These are phyloP conservation scores for Perodicticus potto DNA, from an alignment of 2,797 vertebrate species.

Conservation along the genomic window DNA sequence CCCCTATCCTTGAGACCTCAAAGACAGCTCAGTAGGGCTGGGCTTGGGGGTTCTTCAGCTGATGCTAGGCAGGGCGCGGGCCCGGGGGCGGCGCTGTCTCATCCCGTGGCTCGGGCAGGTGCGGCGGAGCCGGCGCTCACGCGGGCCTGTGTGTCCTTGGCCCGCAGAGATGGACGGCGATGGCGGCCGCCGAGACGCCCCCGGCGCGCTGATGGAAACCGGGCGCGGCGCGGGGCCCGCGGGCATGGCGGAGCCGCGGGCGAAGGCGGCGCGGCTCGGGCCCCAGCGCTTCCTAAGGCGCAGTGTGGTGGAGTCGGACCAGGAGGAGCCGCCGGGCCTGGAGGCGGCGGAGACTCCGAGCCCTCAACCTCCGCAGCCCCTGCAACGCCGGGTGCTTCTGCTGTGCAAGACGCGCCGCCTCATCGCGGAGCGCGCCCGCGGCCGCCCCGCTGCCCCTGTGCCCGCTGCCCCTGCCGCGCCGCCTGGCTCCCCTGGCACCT, in stretches of 20 bases:
- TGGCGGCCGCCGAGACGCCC: conserved; percentile 84
- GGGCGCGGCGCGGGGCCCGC: conserved; percentile 85
- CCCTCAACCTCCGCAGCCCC: conserved; percentile 80
- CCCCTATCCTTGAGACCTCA: not conserved
- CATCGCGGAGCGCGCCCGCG: conserved; percentile 92
- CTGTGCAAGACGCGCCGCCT: conserved; percentile 91
- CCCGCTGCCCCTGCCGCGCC: not conserved
- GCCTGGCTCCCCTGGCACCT: not conserved
- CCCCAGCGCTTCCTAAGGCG: conserved; percentile 95
- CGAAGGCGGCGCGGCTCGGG: conserved; percentile 85
- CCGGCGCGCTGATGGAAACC: conserved; percentile 88
- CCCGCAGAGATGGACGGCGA: conserved; percentile 88
- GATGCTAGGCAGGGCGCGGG: conserved; percentile 38
- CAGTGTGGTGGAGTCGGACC: conserved; percentile 95
- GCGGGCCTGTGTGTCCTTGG: conserved; percentile 75
- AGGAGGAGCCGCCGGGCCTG: conserved; percentile 92
- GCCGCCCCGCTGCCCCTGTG: conserved; percentile 70
- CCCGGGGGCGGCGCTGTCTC: conserved; percentile 54
- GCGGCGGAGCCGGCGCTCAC: conserved; percentile 66
- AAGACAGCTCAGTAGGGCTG: not conserved
- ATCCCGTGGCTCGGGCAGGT: conserved; percentile 68
- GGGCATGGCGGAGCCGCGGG: conserved; percentile 87
- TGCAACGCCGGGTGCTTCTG: conserved; percentile 90
- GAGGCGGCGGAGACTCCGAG: conserved; percentile 91
- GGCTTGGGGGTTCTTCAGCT: not conserved